Base-by-base conservation (phyloP, 2,797 vertebrate genomes). In the Rhyacichthys aspro region DNA sequence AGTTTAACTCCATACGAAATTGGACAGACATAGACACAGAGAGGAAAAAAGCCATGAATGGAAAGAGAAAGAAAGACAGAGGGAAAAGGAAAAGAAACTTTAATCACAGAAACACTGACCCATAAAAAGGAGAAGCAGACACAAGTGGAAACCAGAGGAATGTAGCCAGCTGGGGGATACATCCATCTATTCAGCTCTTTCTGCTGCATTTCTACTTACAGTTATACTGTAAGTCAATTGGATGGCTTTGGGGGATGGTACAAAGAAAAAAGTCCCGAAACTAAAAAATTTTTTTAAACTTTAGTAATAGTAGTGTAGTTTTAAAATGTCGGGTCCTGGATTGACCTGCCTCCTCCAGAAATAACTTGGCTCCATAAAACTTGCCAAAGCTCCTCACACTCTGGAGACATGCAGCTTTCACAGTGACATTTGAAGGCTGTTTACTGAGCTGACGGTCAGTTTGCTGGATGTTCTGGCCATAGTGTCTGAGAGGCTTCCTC, bases 101-200 rank as follows among this genome's bases (percentile, higher is more conserved):
- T 91, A 90, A 92, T 92, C 88, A 89, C 87, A 89, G 89, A 89
- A 91, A 91, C 81, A 90, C 74, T 88, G 88, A 90, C 90, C 82
- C 84, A 88, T 88, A 91, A 91, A 89, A 79, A 87, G 80, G 55
- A 82, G 83, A 85, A 80, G 80, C 88, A 91, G 90, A 93, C 91
- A 90, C 87, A 91, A 90, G 87, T 90, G 85, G 90, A 90, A 92
- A 91, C 85, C 84, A 81, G 81, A 90, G 86, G 89, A 92, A 91
- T 91, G 89, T 59, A 75, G 75, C 89, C 89, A 90, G 89, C 90
- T 90, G 90, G 82, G 74, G 86, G 88, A 91, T 84, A 59, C 81
- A 89, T 89, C 84, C 85, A 84, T 84, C 72, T 81, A 79, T 84
- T 79, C 83, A 78, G 67, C 72, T 72, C 60, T 71, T 82, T 88